phyloP scores from a whole-genome alignment of 2,888 invertebrate genomes.

The Deilephila elpenor region DNA sequence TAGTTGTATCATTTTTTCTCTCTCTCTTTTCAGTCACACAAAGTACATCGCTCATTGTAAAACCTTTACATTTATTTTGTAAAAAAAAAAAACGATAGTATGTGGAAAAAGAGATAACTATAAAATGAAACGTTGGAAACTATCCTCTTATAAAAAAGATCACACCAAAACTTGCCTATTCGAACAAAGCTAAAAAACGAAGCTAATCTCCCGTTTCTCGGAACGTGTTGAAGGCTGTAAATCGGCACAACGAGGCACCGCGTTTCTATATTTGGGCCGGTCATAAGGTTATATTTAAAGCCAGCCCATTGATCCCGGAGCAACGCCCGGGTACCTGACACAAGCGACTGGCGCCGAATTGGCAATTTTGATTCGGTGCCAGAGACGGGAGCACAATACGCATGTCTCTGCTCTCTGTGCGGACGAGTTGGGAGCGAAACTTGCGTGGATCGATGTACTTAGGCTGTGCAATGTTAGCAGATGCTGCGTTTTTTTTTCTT shows the following conservation, averaged over 20 bases:
- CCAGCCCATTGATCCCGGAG: conserved; percentile 22
- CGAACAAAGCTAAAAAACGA: not conserved
- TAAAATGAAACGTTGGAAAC: too few relatives aligned
- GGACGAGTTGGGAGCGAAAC: conserved; percentile 23
- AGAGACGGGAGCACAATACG: conserved; percentile 44
- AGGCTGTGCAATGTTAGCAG: conserved; percentile 14
- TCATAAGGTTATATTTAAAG: conserved; percentile 24
- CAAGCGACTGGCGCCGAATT: conserved; percentile 48
- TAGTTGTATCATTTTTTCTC: too few relatives aligned
- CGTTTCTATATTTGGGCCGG: conserved; percentile 21
- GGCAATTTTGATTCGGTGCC: conserved; percentile 56
- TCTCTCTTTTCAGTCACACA: too few relatives aligned
- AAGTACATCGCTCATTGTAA: too few relatives aligned
- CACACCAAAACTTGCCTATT: not conserved
- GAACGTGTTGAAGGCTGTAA: not conserved
- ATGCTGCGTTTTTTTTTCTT: not conserved
- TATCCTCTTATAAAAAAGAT: not conserved
- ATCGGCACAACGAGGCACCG: not conserved
- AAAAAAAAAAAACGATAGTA: too few relatives aligned
- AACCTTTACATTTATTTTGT: too few relatives aligned
- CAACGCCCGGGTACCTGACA: conserved; percentile 42
- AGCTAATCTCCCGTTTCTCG: not conserved
- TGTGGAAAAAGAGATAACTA: too few relatives aligned
- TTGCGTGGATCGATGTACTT: conserved; percentile 31
- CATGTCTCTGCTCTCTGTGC: conserved; percentile 38